Conservation (phyloP, 1,140 invertebrate genomes). For the Rhynchophorus ferrugineus region DNA sequence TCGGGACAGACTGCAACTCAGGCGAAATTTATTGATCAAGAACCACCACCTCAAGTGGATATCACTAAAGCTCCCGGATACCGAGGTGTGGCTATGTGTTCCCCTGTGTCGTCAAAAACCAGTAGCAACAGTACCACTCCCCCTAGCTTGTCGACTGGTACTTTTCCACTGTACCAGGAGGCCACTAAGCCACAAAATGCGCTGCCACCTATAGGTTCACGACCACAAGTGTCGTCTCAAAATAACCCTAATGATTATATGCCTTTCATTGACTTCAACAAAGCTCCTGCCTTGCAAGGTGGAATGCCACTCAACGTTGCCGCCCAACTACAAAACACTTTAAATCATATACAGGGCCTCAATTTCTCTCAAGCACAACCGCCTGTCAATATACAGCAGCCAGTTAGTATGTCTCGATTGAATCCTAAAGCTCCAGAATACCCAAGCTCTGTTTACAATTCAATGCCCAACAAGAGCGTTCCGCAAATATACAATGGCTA, state of each 20-base stretch:
- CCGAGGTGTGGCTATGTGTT: constrained; percentile 60
- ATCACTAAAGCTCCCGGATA: constrained; percentile 77
- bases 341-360: constrained; percentile 39
- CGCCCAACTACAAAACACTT: constrained; percentile 30
- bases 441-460: constrained; percentile 47
- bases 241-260: constrained; percentile 20
- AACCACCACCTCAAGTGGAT: constrained; percentile 57
- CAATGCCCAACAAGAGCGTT: constrained; percentile 37
- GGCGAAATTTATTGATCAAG: constrained; percentile 50
- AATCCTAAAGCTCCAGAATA: constrained; percentile 87
- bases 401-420: constrained; percentile 61
- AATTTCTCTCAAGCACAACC: constrained; percentile 42
- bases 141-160: constrained; percentile 34
- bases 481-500: constrained; percentile 31
- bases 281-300: constrained; percentile 34
- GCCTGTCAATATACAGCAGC: constrained; percentile 22
- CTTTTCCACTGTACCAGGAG: constrained; percentile 25
- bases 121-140: constrained; percentile 46
- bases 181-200: constrained; percentile 31
- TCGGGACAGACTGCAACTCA: constrained; percentile 20
- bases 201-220: constrained; percentile 34
- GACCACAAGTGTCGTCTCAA: constrained; percentile 22
- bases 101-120: constrained; percentile 60
- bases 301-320: constrained; percentile 43
- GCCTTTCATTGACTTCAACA: constrained; percentile 31